Evolutionary conservation across 2,113 vertebrate genomes (phyloP).

Genomic region (Eulemur macaco): DNA sequence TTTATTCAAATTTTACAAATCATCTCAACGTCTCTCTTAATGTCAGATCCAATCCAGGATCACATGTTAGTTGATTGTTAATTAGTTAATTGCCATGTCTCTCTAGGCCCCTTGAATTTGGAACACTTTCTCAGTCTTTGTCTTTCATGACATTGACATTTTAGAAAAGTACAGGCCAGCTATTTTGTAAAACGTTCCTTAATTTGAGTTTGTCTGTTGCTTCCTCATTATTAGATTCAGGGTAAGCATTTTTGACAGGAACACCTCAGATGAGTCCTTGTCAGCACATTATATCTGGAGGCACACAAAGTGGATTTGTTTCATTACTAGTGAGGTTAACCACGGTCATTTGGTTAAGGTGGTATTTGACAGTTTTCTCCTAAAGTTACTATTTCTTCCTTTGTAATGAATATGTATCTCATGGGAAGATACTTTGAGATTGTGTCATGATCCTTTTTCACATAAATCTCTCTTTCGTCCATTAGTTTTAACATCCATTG

Average conservation of each 20-base stretch:
- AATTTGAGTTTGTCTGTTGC: neutral
- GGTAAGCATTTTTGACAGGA: neutral
- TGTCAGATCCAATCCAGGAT: neutral
- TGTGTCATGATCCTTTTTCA: neutral
- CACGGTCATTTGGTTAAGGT: neutral
- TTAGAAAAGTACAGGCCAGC: neutral
- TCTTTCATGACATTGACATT: neutral
- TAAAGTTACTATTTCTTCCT: neutral
- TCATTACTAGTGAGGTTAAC: neutral
- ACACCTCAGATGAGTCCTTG: no score
- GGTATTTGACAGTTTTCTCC: neutral
- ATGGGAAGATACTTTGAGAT: neutral
- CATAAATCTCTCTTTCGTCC: neutral
- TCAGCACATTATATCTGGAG: fast-evolving
- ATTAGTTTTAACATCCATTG: neutral
- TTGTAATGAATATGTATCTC: neutral
- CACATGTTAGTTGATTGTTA: neutral
- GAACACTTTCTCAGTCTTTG: neutral
- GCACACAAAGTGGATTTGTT: neutral
- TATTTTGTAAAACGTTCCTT: neutral
- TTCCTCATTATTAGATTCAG: neutral
- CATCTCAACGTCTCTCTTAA: neutral
- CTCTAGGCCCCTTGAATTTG: neutral
- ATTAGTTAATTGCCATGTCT: neutral
- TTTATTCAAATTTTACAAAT: neutral